Base-by-base conservation (phyloP, 2,888 invertebrate species). In the Heteropelma amictum region DNA sequence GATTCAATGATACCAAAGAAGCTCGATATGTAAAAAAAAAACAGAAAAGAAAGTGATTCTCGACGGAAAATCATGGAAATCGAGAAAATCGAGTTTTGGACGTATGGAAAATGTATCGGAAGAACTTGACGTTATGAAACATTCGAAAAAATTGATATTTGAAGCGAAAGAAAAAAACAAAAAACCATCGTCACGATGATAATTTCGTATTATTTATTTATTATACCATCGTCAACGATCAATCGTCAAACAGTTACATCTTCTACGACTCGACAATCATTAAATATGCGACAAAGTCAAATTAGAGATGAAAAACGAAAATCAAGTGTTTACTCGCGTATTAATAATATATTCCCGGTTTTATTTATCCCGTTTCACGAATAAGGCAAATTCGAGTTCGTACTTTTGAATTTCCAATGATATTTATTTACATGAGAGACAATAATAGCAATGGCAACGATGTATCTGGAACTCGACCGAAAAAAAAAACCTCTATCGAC, bases 401-500 rank as follows among this genome's bases (percentile, higher is more conserved):
- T 30, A 8, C 33, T 12, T 35, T 19, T 21, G 1, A 45, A 21
- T 35, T 14, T 35, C 33, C 49, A 14, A 35, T 19, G n/a, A 47
- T 47, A 47, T 56, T 70, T 75, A 75, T 71, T 75, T 75, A 75
- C 75, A 71, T 61, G 45, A 67, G n/a, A n/a, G 75, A 75, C 65
- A 71, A 54, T 71, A 40, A 49, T 61, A 38, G 53, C 47, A 67
- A 49, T 70, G 54, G 60, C 49, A 75, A 71, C 61, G 42, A 67
- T 71, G 61, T 49, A 47, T 56, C 33, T 65, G 23, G 56, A 74
- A 60, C 47, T 47, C 49, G 61, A 40, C 67, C 61, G 40, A 71
- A 71, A 60, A 54, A 61, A 58, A 49, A n/a, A n/a, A n/a, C n/a
- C n/a, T 64, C 45, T 65, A 74, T 53, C 42, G 47, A 58, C 28